Conservation (phyloP, 2,113 vertebrate species). For the Protobothrops mucrosquamatus region DNA sequence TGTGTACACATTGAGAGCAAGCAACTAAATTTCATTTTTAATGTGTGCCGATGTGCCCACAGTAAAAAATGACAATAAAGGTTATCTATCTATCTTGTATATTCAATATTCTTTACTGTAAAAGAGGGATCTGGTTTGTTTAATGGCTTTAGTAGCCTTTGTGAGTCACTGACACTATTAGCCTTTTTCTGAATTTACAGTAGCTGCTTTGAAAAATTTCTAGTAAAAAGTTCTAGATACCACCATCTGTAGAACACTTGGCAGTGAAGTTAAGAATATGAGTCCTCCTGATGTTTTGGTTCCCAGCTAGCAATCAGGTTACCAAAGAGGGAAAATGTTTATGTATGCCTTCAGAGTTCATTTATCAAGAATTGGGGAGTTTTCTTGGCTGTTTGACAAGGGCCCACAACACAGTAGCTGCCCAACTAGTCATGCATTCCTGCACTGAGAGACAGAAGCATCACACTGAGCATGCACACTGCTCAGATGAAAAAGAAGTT, state of each 20-base stretch:
- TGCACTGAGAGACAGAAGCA: neutral
- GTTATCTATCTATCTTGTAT: neutral
- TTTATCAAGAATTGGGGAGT: neutral
- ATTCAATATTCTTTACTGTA: neutral
- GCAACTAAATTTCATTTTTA: too few species aligned
- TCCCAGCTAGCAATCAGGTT: neutral
- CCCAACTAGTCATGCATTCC: neutral
- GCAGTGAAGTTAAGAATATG: constrained; percentile 18
- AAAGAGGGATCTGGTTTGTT: constrained; percentile 15
- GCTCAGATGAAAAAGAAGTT: neutral
- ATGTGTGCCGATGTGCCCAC: too few species aligned
- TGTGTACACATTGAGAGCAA: too few species aligned
- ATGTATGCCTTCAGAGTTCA: neutral
- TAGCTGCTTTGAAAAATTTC: constrained; percentile 28
- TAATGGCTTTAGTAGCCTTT: constrained; percentile 5
- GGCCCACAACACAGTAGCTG: too few species aligned
- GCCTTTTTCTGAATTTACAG: constrained; percentile 6
- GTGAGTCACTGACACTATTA: neutral
- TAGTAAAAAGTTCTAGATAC: constrained; percentile 11
- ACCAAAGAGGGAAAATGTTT: neutral
- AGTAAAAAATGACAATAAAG: too few species aligned
- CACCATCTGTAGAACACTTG: constrained; percentile 37
- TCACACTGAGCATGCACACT: neutral
- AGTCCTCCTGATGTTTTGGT: neutral
- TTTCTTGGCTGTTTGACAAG: neutral